Base-by-base conservation (phyloP, 2,888 invertebrate species). In the Salpingus planirostris region DNA sequence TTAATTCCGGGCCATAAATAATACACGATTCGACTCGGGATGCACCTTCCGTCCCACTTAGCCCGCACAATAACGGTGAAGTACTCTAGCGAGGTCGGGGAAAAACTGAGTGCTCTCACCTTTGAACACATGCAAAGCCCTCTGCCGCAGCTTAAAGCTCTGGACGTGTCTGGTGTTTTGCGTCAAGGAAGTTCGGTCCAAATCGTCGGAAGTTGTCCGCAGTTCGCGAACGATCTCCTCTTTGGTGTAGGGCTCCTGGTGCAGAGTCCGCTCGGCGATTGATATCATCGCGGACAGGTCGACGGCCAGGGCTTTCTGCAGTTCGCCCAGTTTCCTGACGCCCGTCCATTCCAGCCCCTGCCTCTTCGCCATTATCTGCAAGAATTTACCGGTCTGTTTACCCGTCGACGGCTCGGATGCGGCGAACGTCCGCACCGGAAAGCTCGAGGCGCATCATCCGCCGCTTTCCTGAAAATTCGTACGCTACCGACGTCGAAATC, bases 71-170 rank as follows among this genome's bases (percentile, higher is more conserved):
- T n/a, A n/a, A n/a, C n/a, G n/a, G n/a, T n/a, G n/a, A n/a, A n/a
- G n/a, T n/a, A n/a, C n/a, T n/a, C n/a, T n/a, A n/a, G n/a, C n/a
- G n/a, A n/a, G n/a, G n/a, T n/a, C n/a, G n/a, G n/a, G 13, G 34
- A 31, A 27, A 38, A 30, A 11, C 14, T 15, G 11, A 6, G 6
- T 18, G 18, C 6, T 40, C 56, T 61, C 60, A 80, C 81, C 82
- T 71, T 79, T 74, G 52, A 83, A 81, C 10, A 97, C 96, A 60
- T 98, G 97, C 14, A 81, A 66, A 2, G 92, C 89, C 44, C 98
- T 76, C 56, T 93, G 83, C 42, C 75, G 73, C 18, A 97, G 69
- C 62, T 89, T 84, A 55, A 89, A 87, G 45, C 70, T 67, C 42
- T 68, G 57, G 49, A 82, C 69, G 40, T 75, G 61, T 33, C 64